Conservation (phyloP, 2,797 vertebrate species). For the Parauchenoglanis ngamensis region DNA sequence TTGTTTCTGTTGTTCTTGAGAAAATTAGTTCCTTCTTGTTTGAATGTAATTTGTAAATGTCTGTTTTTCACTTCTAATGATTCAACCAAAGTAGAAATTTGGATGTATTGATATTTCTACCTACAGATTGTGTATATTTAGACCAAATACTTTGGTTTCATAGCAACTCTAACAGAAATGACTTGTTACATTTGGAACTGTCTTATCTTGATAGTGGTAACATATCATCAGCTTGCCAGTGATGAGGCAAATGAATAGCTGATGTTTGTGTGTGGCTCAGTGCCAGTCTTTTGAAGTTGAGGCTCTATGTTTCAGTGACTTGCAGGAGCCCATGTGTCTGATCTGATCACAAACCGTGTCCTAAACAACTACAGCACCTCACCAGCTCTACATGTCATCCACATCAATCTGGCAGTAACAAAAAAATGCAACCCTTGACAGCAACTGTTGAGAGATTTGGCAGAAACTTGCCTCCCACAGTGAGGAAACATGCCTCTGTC, state of each 20-base stretch:
- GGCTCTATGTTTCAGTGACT: constrained; percentile 49
- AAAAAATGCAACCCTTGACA: constrained; percentile 48
- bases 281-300: constrained; percentile 51
- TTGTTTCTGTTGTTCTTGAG: not conserved
- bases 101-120: not conserved
- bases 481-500: constrained; percentile 25
- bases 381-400: constrained; percentile 26
- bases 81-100: not conserved
- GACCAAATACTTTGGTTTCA: constrained; percentile 7
- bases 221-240: constrained; percentile 22
- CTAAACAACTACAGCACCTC: constrained; percentile 27
- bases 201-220: constrained; percentile 26
- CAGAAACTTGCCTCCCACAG: constrained; percentile 48
- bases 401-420: constrained; percentile 38
- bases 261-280: constrained; percentile 46
- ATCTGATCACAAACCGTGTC: constrained; percentile 31
- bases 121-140: not conserved
- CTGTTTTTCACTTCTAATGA: not conserved
- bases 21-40: not conserved
- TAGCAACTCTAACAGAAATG: not conserved
- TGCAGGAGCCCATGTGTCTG: constrained; percentile 39
- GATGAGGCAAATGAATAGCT: constrained; percentile 20
- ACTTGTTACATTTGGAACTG: not conserved
- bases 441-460: constrained; percentile 55
- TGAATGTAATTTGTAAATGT: not conserved